Percentiles rank a stretch among this genome's conserved stretches.
Evolutionary conservation across 2,888 invertebrate genomes (phyloP).

Genomic region (Xanthorhoe designata): DNA sequence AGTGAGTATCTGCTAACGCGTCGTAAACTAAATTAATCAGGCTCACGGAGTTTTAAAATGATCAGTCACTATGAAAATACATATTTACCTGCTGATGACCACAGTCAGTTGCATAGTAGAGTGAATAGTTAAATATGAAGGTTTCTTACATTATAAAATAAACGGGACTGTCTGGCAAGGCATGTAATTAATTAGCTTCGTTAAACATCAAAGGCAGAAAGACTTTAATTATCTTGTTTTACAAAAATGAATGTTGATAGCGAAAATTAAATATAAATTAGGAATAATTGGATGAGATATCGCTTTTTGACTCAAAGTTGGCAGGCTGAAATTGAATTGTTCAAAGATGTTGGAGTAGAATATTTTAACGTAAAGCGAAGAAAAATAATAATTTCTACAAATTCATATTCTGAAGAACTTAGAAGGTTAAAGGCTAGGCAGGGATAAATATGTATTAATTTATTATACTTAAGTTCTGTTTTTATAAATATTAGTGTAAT

Average conservation of each 20-base stretch:
- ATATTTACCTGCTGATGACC: neutral
- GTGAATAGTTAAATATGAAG: neutral
- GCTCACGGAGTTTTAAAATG: too few species aligned
- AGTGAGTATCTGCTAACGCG: too few species aligned
- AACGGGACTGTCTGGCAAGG: constrained; percentile 35
- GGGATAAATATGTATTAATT: neutral
- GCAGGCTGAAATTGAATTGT: constrained; percentile 1
- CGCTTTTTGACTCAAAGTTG: constrained; percentile 15
- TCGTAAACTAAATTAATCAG: too few species aligned
- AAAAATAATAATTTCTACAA: neutral
- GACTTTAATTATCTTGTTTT: constrained; percentile 54
- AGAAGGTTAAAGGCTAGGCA: neutral
- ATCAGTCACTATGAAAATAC: neutral
- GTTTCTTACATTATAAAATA: constrained; percentile 30
- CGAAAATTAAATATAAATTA: constrained; percentile 38
- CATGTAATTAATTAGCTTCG: constrained; percentile 58
- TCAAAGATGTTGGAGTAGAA: neutral
- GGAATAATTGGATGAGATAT: constrained; percentile 30
- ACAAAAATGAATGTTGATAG: constrained; percentile 47
- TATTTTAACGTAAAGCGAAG: neutral
- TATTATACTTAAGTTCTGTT: too few species aligned
- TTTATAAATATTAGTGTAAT: too few species aligned
- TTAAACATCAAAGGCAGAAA: constrained; percentile 61
- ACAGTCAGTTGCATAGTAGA: neutral
- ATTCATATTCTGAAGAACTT: neutral